A percentile compares a stretch with the other conserved stretches of the same genome.
Conservation (phyloP, 2,113 vertebrate species). For the Rhynchomys soricoides region DNA sequence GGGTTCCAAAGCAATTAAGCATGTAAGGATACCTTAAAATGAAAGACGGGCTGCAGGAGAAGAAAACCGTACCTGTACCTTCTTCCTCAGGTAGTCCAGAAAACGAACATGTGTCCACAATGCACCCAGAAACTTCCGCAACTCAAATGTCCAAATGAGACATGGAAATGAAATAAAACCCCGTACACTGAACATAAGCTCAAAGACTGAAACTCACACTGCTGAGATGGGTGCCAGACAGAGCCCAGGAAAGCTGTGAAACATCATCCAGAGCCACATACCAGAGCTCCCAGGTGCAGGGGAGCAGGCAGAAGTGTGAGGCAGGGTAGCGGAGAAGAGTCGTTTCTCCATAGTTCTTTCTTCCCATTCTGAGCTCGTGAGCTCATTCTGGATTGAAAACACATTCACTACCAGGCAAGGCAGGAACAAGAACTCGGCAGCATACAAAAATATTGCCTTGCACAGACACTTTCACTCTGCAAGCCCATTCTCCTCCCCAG, state of each 20-base stretch:
- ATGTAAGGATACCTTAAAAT: conserved; percentile 42
- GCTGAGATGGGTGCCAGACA: conserved; percentile 15
- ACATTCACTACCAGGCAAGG: conserved; percentile 21
- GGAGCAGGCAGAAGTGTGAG: not conserved
- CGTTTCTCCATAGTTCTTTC: not conserved
- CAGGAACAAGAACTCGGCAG: conserved; percentile 62
- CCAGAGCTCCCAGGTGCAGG: not conserved
- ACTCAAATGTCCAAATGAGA: conserved; percentile 37
- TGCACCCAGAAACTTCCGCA: not conserved
- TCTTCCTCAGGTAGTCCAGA: not conserved
- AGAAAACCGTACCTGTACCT: not conserved
- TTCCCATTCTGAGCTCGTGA: not conserved
- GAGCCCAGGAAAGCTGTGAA: not conserved
- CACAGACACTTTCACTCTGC: conserved; percentile 39
- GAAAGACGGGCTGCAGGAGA: not conserved
- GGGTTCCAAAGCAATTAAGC: conserved; percentile 50
- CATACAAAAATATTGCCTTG: not conserved
- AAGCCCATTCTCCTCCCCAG: not conserved
- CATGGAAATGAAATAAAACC: conserved; percentile 20
- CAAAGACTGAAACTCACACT: not conserved
- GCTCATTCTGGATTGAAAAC: conserved; percentile 68
- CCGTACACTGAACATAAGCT: not conserved
- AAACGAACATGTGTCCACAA: conserved; percentile 12
- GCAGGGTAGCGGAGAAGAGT: not conserved
- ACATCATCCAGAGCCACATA: not conserved